Evolutionary conservation across 35 echinoderm and acorn worm genomes (phyloP).

Genomic region (Patiria miniata): DNA sequence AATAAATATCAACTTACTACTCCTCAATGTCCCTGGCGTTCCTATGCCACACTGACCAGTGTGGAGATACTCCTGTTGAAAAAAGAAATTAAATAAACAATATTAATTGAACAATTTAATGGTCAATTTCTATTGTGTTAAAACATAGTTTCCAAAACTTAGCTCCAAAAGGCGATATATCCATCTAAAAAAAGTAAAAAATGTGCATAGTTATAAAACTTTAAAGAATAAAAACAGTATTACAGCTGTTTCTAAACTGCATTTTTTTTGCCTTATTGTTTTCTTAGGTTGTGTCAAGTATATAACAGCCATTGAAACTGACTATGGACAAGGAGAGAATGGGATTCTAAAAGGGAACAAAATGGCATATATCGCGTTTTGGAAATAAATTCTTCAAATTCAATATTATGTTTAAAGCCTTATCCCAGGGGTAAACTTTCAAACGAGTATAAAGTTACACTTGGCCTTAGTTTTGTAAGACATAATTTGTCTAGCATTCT

Average conservation of each 20-base stretch:
- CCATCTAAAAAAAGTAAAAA: no score
- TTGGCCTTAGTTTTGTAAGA: not conserved
- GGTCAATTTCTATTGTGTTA: not conserved
- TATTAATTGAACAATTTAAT: not conserved
- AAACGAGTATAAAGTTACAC: not conserved
- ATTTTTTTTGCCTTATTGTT: not conserved
- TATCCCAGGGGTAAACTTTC: not conserved
- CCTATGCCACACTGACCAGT: not conserved
- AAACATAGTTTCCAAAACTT: not conserved
- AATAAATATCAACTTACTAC: not conserved
- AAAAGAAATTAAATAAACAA: not conserved
- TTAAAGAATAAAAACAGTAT: no score
- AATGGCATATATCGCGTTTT: no score
- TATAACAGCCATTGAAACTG: not conserved
- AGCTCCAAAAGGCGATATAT: not conserved
- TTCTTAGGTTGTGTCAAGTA: not conserved
- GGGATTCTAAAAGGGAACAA: no score
- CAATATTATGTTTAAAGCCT: not conserved
- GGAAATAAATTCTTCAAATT: not conserved
- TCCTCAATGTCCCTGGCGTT: not conserved
- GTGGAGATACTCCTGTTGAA: not conserved
- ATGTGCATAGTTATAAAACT: no score
- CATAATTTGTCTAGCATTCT: not conserved
- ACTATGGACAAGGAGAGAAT: not conserved
- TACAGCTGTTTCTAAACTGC: no score